Base-by-base conservation (phyloP, 2,888 invertebrate genomes). In the Onchidella celtica region DNA sequence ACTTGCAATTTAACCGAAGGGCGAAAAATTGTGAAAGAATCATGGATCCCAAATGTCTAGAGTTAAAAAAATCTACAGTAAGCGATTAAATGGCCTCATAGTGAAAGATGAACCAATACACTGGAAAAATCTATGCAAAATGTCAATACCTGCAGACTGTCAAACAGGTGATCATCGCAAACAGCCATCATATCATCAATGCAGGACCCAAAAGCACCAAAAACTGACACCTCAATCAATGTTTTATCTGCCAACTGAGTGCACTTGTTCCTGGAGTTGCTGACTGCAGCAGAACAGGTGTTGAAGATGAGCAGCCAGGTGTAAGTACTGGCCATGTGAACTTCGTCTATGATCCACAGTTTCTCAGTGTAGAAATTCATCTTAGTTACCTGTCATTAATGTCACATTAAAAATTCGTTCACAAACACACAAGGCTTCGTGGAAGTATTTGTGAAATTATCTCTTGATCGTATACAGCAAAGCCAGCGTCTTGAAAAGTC, bases 181-280 rank as follows among this genome's bases (percentile, higher is more conserved):
- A 65, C 59, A 21, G 77, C 11, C 36, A 72, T 77, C 65, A 82
- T 77, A 40, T 77, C 77, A 29, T 55, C 57, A 14, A 59, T 59
- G 24, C 77, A 72, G 29, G 55, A 14, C 21, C 82, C 82, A 21
- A 82, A 55, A 0, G 40, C 69, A 21, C 69, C 69, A 69, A 69
- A 69, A 2, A 82, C 40, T 9, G 82, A 77, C 14, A 82, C 66
- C 32, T 82, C 82, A 38, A 82, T 27, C 6, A 82, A 40, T 17
- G 82, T 34, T 34, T 32, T 72, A 29, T 34, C 6, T 3, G 34
- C 57, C 2, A 47, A 55, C 1, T 24, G 6, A 4, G 14, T 38
- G 32, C 82, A 82, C 59, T 78, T 72, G 14, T 38, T 47, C 9
- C 14, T 61, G 57, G 82, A 63, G 4, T 21, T 65, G 63, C 38